A percentile compares a stretch with the other conserved stretches of the same genome.
These are phyloP conservation scores for Napeogenes inachia DNA, from an alignment of 2,888 invertebrate genomes.

Conservation along the genomic window DNA sequence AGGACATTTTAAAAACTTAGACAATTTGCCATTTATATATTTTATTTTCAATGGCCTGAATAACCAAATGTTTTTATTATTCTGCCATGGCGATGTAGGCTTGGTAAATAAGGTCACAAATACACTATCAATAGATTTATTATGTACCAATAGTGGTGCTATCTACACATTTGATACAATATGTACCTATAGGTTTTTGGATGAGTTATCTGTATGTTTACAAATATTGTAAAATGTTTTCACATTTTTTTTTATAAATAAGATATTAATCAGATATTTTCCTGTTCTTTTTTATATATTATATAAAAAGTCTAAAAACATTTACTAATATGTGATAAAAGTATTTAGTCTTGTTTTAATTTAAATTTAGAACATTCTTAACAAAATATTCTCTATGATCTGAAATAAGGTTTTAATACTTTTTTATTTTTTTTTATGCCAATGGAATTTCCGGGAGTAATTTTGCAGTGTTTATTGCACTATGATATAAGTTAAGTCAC, in stretches of 20 bases:
- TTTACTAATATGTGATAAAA: too few species aligned
- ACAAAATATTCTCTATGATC: not conserved
- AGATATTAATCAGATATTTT: too few species aligned
- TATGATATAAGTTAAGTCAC: not conserved
- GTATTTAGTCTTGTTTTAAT: too few species aligned
- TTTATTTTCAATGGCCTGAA: conserved; percentile 15
- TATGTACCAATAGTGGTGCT: conserved; percentile 22
- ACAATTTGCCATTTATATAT: conserved; percentile 22
- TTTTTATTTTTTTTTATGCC: not conserved
- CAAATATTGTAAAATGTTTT: conserved; percentile 5
- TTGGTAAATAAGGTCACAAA: conserved; percentile 23
- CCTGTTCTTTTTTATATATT: too few species aligned
- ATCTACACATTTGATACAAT: conserved; percentile 12
- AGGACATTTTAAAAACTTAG: conserved; percentile 29
- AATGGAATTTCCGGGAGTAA: not conserved
- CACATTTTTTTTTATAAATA: too few species aligned
- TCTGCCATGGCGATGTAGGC: conserved; percentile 17
- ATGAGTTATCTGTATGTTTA: conserved; percentile 2
- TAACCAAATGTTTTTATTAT: conserved; percentile 27
- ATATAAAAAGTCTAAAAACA: too few species aligned
- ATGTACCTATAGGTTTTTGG: conserved; percentile 9
- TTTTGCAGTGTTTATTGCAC: not conserved
- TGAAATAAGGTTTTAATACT: not conserved
- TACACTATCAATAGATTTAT: conserved; percentile 6
- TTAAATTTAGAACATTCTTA: not conserved